Conservation (phyloP, 2,797 vertebrate genomes). For the Tinamus major region DNA sequence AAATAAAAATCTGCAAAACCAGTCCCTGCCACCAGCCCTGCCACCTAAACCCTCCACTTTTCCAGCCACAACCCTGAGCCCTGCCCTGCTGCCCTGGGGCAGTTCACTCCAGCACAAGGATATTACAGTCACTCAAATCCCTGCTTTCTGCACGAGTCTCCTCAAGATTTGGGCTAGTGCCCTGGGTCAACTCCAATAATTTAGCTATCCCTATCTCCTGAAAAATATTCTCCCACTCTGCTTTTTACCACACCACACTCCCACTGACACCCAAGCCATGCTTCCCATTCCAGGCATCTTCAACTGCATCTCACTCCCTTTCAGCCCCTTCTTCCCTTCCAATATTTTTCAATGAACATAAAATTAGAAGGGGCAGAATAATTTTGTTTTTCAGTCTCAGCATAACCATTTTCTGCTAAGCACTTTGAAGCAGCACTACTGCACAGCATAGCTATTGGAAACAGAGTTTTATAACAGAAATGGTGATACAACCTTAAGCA, state of each 20-base stretch:
- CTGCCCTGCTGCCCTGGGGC: fast-evolving
- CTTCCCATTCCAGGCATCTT: background rate
- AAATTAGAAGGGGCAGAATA: background rate
- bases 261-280: background rate
- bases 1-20: background rate
- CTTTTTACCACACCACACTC: fast-evolving
- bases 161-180: background rate
- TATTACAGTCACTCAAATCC: background rate
- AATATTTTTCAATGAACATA: background rate
- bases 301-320: background rate
- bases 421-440: background rate
- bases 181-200: background rate
- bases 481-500: background rate
- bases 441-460: background rate
- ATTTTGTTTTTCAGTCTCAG: background rate
- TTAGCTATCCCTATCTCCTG: background rate
- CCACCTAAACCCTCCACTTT: background rate
- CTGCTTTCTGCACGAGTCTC: background rate
- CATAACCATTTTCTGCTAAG: background rate
- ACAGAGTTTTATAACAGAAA: background rate
- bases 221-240: fast-evolving
- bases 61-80: background rate
- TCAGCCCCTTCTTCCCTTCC: background rate
- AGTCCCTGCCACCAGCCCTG: background rate
- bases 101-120: background rate